These are phyloP conservation scores for Scaptomyza graminum DNA, from an alignment of 1,140 invertebrate species.

Conservation along the genomic window DNA sequence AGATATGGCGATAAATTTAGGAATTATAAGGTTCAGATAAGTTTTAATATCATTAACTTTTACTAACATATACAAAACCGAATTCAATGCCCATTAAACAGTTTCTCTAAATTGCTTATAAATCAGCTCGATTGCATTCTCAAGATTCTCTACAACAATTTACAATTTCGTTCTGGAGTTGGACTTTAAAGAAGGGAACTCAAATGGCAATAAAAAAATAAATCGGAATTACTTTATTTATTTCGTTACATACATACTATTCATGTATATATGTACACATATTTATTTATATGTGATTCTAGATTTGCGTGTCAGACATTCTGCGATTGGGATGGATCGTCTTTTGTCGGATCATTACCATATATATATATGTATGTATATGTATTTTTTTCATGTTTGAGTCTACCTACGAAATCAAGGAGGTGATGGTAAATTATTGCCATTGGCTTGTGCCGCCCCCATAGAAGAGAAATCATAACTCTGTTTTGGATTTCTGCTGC, in stretches of 20 bases:
- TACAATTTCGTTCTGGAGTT: neutral
- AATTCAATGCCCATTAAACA: neutral
- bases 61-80: no score
- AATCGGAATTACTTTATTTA: no score
- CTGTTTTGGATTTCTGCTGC: conserved; percentile 50
- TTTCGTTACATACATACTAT: neutral
- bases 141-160: neutral
- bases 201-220: neutral
- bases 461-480: conserved; percentile 60
- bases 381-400: neutral
- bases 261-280: neutral
- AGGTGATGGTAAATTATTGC: conserved; percentile 51
- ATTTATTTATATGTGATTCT: neutral
- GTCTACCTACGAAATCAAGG: conserved; percentile 16
- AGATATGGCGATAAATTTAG: no score
- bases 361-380: no score
- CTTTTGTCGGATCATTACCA: conserved; percentile 36
- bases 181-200: neutral
- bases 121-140: neutral
- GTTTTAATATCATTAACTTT: no score
- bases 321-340: neutral
- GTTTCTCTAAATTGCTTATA: neutral
- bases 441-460: conserved; percentile 50
- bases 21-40: no score
- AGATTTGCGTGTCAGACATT: conserved; percentile 23